Percentiles rank a stretch among this genome's conserved stretches.
Evolutionary conservation across 2,797 vertebrate genomes (phyloP).

Genomic region (Hafferia zeledoni): DNA sequence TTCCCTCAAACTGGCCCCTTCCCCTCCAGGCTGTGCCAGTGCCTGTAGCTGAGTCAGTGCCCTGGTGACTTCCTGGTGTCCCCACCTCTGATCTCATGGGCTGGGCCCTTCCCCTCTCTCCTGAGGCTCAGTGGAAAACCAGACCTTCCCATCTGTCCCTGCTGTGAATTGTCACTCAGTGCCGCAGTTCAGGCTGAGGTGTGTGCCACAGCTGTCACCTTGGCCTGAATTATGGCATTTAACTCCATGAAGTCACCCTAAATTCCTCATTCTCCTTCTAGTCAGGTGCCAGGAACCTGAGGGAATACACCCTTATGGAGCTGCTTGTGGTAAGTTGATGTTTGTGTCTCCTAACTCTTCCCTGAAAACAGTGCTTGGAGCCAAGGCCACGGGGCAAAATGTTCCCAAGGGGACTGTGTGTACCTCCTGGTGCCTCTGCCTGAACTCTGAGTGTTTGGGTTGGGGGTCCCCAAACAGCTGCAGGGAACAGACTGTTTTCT

Average conservation of each 20-base stretch:
- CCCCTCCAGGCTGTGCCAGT: neutral
- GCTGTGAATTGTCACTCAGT: neutral
- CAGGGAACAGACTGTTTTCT: neutral
- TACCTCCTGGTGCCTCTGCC: neutral
- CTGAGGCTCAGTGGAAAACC: neutral
- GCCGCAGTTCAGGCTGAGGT: neutral
- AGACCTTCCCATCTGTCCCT: neutral
- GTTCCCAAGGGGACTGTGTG: neutral
- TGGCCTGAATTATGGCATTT: neutral
- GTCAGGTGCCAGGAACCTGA: conserved; percentile 89
- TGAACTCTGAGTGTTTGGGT: neutral
- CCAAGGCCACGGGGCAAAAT: rapidly evolving
- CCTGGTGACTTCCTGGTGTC: neutral
- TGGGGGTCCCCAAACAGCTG: neutral
- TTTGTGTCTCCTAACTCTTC: neutral
- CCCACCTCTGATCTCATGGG: neutral
- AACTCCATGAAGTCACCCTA: neutral
- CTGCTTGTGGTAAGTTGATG: conserved; percentile 89
- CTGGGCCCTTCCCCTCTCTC: no score
- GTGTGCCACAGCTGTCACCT: neutral
- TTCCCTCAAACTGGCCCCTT: neutral
- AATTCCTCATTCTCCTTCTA: conserved; percentile 63
- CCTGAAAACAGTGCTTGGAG: neutral
- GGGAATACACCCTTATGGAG: conserved; percentile 92
- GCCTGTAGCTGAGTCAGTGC: neutral